Evolutionary conservation across 2,888 invertebrate genomes (phyloP), one percentile per base, ranked within the genome.

Genomic region (Schizotus pectinicornis): DNA sequence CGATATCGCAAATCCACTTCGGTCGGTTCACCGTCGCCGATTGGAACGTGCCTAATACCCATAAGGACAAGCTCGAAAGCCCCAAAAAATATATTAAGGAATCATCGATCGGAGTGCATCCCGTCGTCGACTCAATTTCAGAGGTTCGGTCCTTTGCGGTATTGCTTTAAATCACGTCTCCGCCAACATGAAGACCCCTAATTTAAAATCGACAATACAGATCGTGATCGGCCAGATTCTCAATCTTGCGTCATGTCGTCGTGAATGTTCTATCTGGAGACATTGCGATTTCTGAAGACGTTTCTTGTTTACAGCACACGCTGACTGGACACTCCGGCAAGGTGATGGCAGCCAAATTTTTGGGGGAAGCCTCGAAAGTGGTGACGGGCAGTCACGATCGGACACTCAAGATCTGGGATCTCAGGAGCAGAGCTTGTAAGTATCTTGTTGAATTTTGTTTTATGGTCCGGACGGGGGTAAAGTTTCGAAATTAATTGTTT

Each of bases 361-460:
- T 98, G 68, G 92, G 95, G 54, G 95, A 95, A 71, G 89, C 91
- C 9, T 88, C 89, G 61, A 95, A 94, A 84, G 95, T 98, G 57
- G 96, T 98, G 58, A 95, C 97, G 33, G 99, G 99, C 63, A 97
- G 98, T 81, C 93, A 97, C 82, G 99, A 99, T 82, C 87, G 98
- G 65, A 98, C 98, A 31, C 83, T 99, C 58, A 99, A 98, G 85
- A 90, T 98, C 75, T 99, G 98, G 98, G 99, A 99, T 82, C 86
- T 98, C 42, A 87, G 93, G 71, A 94, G 92, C 82, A 88, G 91
- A 80, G 89, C 92, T 56, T 95, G 95, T 89, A 80, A 87, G 89
- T 84, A 72, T 33, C 46, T 46, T 11, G 39, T 46, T 41, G 41
- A 35, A 7, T 36, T 31, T 9, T 14, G 13, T 31, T 32, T 45